Evolutionary conservation across 1,140 invertebrate species (phyloP).

Genomic region (Pogonus chalceus): DNA sequence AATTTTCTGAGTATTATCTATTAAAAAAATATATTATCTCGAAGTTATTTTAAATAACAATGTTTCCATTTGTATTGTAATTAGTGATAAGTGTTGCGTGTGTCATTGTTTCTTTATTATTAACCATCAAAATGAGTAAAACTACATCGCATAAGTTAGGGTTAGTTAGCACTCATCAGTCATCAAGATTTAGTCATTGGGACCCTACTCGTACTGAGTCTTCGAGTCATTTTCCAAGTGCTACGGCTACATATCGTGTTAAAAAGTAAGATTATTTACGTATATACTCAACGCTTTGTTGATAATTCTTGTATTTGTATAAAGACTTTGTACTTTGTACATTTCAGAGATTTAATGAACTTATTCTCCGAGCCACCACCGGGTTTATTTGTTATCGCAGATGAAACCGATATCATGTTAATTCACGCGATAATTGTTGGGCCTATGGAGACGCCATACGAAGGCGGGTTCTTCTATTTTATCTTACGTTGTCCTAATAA

Average conservation of each 20-base stretch:
- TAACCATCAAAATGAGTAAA: too few relatives aligned
- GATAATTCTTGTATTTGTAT: conserved; percentile 6
- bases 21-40: too few relatives aligned
- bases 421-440: conserved; percentile 53
- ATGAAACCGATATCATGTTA: conserved; percentile 43
- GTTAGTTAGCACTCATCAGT: too few relatives aligned
- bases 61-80: too few relatives aligned
- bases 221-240: background rate
- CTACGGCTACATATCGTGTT: background rate
- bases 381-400: conserved; percentile 46
- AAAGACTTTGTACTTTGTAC: too few relatives aligned
- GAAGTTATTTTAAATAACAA: too few relatives aligned
- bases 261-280: background rate
- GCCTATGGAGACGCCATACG: conserved; percentile 55
- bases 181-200: background rate
- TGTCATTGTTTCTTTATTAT: too few relatives aligned
- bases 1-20: too few relatives aligned
- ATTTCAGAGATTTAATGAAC: conserved; percentile 45
- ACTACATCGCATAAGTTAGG: too few relatives aligned
- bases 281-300: background rate
- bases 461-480: conserved; percentile 55
- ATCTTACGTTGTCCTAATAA: conserved; percentile 45
- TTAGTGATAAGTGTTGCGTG: too few relatives aligned
- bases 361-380: conserved; percentile 47
- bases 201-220: background rate